Conservation (phyloP, 1,140 invertebrate genomes). For the Calephelis nemesis region DNA sequence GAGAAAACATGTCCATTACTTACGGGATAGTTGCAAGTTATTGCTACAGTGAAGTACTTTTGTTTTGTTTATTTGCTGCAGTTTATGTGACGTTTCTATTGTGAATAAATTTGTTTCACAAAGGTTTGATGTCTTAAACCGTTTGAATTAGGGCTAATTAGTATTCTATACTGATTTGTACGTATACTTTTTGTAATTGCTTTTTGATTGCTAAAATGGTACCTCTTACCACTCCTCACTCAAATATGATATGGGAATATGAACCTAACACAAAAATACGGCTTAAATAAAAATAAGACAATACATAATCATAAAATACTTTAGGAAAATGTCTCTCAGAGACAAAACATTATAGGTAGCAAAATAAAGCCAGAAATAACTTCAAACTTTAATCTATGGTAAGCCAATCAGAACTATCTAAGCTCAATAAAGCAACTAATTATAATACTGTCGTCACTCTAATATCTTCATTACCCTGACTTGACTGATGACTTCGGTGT, state of each 20-base stretch:
- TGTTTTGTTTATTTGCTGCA: not conserved
- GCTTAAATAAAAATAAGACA: too few relatives aligned
- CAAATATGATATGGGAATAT: too few relatives aligned
- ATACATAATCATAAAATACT: too few relatives aligned
- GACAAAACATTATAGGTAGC: conserved; percentile 24
- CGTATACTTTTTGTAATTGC: too few relatives aligned
- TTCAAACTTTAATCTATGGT: conserved; percentile 39
- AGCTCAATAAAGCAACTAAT: conserved; percentile 66
- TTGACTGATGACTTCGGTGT: conserved; percentile 56
- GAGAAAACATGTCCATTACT: conserved; percentile 12
- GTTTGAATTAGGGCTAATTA: too few relatives aligned
- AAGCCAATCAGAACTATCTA: conserved; percentile 53
- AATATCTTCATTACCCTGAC: conserved; percentile 54
- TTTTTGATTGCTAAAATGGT: too few relatives aligned
- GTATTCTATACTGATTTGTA: too few relatives aligned
- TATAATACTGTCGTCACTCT: conserved; percentile 61
- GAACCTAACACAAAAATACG: too few relatives aligned
- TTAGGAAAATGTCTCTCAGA: conserved; percentile 7
- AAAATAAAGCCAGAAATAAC: not conserved
- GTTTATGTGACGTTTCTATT: too few relatives aligned
- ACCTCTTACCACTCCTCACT: too few relatives aligned
- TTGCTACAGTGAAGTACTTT: not conserved
- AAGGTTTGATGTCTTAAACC: too few relatives aligned
- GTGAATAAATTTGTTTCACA: too few relatives aligned
- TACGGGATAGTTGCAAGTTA: not conserved